Evolutionary conservation across 2,113 vertebrate species (phyloP).

Genomic region (Muscicapa adusta): DNA sequence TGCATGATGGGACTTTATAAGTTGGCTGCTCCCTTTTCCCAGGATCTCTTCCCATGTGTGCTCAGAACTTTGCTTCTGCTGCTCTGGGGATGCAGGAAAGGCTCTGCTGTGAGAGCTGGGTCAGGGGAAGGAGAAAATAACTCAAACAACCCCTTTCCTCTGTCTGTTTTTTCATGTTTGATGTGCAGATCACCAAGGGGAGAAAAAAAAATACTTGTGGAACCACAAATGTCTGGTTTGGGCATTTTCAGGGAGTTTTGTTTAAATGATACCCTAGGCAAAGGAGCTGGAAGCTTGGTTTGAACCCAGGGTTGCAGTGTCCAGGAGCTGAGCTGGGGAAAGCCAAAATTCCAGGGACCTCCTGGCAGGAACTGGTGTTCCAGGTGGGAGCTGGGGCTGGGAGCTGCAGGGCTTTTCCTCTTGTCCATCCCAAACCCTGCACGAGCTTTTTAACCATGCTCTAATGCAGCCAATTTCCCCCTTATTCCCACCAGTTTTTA

Average conservation of each 20-base stretch:
- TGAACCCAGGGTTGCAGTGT: not conserved
- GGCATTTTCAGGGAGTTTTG: not conserved
- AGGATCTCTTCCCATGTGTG: not conserved
- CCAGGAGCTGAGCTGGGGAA: not conserved
- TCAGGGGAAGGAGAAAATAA: not conserved
- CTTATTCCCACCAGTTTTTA: not conserved
- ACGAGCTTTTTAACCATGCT: rapidly evolving
- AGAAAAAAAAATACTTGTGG: not conserved
- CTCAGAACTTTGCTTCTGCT: not conserved
- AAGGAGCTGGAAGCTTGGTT: not conserved
- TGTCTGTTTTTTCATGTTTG: not conserved
- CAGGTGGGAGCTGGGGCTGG: not conserved
- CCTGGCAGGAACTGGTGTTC: rapidly evolving
- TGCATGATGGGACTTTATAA: not conserved
- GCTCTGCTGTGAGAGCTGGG: not conserved
- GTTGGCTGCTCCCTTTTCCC: not conserved
- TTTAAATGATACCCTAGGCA: not conserved
- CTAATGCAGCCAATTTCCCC: rapidly evolving
- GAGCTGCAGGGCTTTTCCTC: not conserved
- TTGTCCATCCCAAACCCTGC: not conserved
- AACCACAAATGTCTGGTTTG: not conserved
- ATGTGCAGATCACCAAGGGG: not conserved
- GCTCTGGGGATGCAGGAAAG: rapidly evolving
- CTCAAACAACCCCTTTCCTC: not conserved
- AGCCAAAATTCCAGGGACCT: not conserved